phyloP scores from a whole-genome alignment of 2,797 vertebrate species.

The Onychomys arenicola region DNA sequence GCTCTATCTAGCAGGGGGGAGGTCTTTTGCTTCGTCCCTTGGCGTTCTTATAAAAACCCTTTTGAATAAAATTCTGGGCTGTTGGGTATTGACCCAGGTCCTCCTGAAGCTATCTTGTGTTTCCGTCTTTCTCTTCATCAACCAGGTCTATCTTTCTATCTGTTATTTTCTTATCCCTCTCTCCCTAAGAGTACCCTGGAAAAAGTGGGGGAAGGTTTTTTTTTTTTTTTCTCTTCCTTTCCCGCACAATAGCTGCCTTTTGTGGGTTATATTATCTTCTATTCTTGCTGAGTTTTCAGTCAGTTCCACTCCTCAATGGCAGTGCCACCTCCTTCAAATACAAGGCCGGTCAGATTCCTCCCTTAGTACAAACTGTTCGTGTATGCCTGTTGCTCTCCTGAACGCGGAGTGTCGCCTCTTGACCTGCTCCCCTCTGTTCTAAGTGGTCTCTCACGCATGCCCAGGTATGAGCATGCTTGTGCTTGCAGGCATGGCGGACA shows the following conservation, averaged over 20 bases:
- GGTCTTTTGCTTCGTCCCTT: too few species aligned
- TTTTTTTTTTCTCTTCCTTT: background rate
- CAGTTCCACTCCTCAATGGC: background rate
- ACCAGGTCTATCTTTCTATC: too few species aligned
- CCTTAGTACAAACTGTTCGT: background rate
- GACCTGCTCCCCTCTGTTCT: background rate
- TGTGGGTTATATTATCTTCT: background rate
- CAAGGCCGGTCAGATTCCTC: background rate
- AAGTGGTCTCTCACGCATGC: background rate
- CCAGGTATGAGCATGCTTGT: too few species aligned
- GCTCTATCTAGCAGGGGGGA: too few species aligned
- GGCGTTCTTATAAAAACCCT: too few species aligned
- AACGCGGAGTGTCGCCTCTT: background rate
- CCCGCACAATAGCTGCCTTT: background rate
- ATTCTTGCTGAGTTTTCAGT: background rate
- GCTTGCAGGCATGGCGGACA: accelerated
- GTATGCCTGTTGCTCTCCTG: background rate
- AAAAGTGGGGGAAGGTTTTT: background rate
- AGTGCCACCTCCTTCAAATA: conserved; percentile 19
- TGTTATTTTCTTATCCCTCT: too few species aligned
- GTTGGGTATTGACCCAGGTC: too few species aligned
- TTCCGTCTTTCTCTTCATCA: too few species aligned
- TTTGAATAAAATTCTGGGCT: too few species aligned
- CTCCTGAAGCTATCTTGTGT: too few species aligned
- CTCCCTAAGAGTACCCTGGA: too few species aligned